phyloP scores from a whole-genome alignment of 2,888 invertebrate species.

The Ichneumon xanthorius region DNA sequence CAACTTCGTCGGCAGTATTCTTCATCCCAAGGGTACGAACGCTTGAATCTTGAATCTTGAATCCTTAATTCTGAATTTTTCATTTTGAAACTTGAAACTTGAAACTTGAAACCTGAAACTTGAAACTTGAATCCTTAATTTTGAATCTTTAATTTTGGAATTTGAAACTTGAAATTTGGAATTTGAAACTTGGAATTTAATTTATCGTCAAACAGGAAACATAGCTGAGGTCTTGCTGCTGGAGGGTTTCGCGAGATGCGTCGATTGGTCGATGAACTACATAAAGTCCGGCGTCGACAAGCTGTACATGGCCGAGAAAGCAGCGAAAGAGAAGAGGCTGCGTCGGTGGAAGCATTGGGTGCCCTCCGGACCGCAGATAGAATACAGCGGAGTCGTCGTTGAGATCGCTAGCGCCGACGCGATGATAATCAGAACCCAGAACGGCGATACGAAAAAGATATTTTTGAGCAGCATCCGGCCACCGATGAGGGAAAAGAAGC shows the following conservation, averaged over 20 bases:
- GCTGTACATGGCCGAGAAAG: conserved; percentile 93
- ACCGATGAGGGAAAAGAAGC: conserved; percentile 92
- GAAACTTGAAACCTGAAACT: no score
- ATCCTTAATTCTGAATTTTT: not conserved
- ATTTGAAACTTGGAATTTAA: not conserved
- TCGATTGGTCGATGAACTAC: conserved; percentile 96
- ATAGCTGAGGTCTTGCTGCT: conserved; percentile 96
- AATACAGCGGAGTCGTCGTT: conserved; percentile 92
- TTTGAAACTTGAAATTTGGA: no score
- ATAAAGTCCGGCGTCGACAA: conserved; percentile 93
- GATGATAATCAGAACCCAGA: conserved; percentile 92
- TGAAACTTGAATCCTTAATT: not conserved
- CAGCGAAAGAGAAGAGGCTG: conserved; percentile 94
- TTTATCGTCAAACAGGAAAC: conserved; percentile 86
- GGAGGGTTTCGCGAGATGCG: conserved; percentile 97
- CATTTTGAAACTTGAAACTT: not conserved
- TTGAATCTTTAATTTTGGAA: not conserved
- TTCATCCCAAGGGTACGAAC: conserved; percentile 91
- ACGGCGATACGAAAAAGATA: conserved; percentile 94
- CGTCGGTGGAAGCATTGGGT: conserved; percentile 97
- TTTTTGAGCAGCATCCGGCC: conserved; percentile 98
- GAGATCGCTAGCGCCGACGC: conserved; percentile 98
- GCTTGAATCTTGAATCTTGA: not conserved
- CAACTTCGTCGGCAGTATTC: conserved; percentile 96
- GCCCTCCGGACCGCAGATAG: conserved; percentile 90